Conservation (phyloP, 2,113 vertebrate genomes). For the Australoheros scitulus region DNA sequence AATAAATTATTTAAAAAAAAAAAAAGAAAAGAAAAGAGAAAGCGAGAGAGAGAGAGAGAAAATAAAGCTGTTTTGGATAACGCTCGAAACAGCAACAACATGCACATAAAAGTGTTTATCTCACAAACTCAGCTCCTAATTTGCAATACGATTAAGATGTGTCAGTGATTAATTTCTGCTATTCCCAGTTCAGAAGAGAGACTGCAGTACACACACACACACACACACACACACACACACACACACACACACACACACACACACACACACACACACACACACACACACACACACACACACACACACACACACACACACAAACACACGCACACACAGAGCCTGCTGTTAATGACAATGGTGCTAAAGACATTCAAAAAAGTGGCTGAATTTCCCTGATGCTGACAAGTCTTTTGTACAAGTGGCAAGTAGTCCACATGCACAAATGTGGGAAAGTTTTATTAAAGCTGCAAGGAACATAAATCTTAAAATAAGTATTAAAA, state of each 20-base stretch:
- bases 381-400: too few species aligned
- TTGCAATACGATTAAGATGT: neutral
- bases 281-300: neutral
- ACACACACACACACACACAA: neutral
- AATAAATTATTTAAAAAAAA: neutral
- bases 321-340: neutral
- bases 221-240: too few species aligned
- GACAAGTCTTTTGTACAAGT: neutral
- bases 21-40: rapidly evolving
- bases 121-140: neutral
- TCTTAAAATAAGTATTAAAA: neutral
- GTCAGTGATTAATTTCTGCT: neutral
- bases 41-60: too few species aligned
- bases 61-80: neutral
- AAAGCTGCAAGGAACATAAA: neutral
- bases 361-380: neutral
- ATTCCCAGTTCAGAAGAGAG: neutral
- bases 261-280: neutral
- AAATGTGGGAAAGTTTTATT: too few species aligned
- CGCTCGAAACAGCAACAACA: neutral
- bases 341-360: neutral
- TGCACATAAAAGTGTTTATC: neutral
- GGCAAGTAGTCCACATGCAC: too few species aligned
- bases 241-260: too few species aligned
- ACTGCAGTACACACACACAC: neutral